Evolutionary conservation across 2,113 vertebrate species (phyloP).

Genomic region (Uria aalge): DNA sequence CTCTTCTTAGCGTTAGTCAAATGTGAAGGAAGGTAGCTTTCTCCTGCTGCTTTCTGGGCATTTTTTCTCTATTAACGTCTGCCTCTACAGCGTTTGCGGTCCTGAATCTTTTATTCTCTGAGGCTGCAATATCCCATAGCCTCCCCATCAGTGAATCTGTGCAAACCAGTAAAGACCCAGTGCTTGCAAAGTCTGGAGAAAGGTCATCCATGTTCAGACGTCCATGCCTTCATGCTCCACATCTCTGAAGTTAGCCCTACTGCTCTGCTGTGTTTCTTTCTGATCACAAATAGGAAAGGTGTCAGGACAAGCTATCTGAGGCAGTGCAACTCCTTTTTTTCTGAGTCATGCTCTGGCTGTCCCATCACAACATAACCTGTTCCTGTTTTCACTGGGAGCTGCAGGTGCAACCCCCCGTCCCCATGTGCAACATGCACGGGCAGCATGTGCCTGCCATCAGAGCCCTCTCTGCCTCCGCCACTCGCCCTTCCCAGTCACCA

Average conservation of each 20-base stretch:
- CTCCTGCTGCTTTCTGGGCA: not conserved
- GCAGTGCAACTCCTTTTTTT: not conserved
- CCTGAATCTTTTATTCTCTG: not conserved
- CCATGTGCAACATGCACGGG: rapidly evolving
- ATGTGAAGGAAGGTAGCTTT: not conserved
- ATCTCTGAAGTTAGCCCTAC: not conserved
- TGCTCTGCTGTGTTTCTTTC: not conserved
- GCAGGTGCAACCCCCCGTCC: not conserved
- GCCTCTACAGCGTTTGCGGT: not conserved
- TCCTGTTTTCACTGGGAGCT: not conserved
- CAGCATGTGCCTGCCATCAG: not conserved
- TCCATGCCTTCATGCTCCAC: not conserved
- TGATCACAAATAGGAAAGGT: rapidly evolving
- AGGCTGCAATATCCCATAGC: not conserved
- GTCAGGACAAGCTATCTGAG: not conserved
- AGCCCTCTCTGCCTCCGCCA: not conserved
- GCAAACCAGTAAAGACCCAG: not conserved
- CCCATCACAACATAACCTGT: rapidly evolving
- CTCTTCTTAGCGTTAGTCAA: not conserved
- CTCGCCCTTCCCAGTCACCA: not conserved
- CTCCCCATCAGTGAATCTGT: not conserved
- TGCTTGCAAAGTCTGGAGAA: not conserved
- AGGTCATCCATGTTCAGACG: not conserved
- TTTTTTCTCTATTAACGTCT: not conserved
- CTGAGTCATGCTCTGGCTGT: rapidly evolving